These are phyloP conservation scores for Scomber colias DNA, from an alignment of 2,113 vertebrate species.

Conservation along the genomic window DNA sequence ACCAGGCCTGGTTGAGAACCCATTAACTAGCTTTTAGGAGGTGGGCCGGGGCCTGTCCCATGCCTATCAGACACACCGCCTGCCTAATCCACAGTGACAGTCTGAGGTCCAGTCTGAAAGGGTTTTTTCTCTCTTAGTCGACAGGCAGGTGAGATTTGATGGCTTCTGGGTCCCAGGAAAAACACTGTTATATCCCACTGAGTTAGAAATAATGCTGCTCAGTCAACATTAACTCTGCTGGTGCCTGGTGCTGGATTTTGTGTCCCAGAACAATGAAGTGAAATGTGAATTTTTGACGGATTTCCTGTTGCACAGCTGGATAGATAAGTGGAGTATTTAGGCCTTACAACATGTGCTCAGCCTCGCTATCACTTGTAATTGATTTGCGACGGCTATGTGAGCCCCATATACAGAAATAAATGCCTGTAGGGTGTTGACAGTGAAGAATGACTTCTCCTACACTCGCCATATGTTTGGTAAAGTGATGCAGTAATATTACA, in stretches of 20 bases:
- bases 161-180: conserved; percentile 41
- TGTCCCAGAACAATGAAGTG: not conserved
- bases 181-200: conserved; percentile 34
- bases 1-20: conserved; percentile 1
- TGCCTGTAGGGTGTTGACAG: conserved; percentile 23
- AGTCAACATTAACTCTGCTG: conserved; percentile 42
- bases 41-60: not conserved
- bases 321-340: conserved; percentile 21
- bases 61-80: conserved; percentile 55
- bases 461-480: conserved; percentile 12
- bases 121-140: conserved; percentile 45
- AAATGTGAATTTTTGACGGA: conserved; percentile 22
- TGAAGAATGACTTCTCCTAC: conserved; percentile 38
- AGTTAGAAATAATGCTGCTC: conserved; percentile 34
- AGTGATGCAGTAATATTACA: conserved; percentile 10
- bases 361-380: conserved; percentile 17
- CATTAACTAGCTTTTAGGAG: conserved; percentile 21
- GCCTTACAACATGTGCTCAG: conserved; percentile 20
- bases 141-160: conserved; percentile 65
- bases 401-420: not conserved
- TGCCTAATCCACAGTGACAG: conserved; percentile 62
- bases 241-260: conserved; percentile 6
- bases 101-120: conserved; percentile 54
- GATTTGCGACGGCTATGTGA: conserved; percentile 32
- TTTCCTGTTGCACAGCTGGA: not conserved